Evolutionary conservation across 2,797 vertebrate genomes (phyloP).

Genomic region (Mionectes olivaceus): DNA sequence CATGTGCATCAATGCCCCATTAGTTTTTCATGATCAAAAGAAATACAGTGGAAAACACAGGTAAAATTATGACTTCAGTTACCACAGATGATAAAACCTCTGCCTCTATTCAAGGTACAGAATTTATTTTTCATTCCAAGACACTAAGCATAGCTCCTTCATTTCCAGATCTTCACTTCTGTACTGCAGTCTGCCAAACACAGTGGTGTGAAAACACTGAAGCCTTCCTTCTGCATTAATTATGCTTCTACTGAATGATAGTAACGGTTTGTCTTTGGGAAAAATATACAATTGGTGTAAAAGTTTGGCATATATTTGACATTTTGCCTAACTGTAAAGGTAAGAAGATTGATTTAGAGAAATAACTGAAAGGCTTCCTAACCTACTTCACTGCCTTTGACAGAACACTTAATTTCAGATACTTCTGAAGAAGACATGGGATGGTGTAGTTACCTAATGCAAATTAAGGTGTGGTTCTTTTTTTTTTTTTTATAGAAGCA

Average conservation of each 20-base stretch:
- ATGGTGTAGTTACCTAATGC: background rate
- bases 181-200: constrained; percentile 35
- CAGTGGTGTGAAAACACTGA: constrained; percentile 30
- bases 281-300: background rate
- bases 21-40: background rate
- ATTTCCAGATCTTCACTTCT: constrained; percentile 49
- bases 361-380: background rate
- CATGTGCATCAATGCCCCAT: background rate
- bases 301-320: constrained; percentile 28
- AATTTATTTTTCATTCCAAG: constrained; percentile 51
- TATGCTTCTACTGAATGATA: background rate
- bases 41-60: background rate
- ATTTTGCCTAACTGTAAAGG: background rate
- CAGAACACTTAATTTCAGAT: background rate
- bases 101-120: constrained; percentile 4
- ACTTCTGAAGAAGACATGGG: background rate
- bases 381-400: background rate
- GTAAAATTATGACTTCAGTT: constrained; percentile 8
- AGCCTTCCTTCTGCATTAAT: constrained; percentile 26
- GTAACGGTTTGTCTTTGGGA: background rate
- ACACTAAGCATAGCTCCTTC: background rate
- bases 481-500: background rate
- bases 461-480: background rate
- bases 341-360: background rate
- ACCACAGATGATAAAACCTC: constrained; percentile 51